A percentile compares a stretch with the other conserved stretches of the same genome.
These are phyloP conservation scores for Mus spretus DNA, from an alignment of 2,797 vertebrate genomes.

Conservation along the genomic window DNA sequence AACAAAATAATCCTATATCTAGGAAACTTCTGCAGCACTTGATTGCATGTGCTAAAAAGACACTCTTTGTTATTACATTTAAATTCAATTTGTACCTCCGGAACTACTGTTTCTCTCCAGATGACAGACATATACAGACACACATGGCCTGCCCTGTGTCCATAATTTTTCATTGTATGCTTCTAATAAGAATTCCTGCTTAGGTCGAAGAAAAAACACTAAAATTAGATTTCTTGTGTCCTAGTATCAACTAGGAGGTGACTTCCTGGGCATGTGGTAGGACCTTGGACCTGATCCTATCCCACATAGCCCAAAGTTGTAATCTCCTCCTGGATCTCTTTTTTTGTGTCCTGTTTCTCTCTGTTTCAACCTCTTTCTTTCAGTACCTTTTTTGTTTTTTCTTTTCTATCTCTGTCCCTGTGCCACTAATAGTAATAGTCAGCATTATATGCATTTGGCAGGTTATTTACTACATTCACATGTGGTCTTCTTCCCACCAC, in stretches of 20 bases:
- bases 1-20: background rate
- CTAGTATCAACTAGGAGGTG: background rate
- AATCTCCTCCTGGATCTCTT: background rate
- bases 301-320: background rate
- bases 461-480: background rate
- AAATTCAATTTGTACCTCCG: background rate
- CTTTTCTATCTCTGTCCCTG: fast-evolving
- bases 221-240: background rate
- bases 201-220: background rate
- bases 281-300: background rate
- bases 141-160: fast-evolving
- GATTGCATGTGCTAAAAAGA: background rate
- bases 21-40: background rate
- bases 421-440: background rate
- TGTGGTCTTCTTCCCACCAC: background rate
- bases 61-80: background rate
- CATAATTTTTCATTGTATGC: background rate
- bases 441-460: background rate
- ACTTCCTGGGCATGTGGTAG: background rate
- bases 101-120: background rate
- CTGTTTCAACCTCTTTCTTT: background rate
- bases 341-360: background rate
- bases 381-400: background rate
- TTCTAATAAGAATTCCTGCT: background rate
- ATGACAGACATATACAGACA: background rate